Base-by-base conservation (phyloP, 2,888 invertebrate species). In the Fabriciana adippe region DNA sequence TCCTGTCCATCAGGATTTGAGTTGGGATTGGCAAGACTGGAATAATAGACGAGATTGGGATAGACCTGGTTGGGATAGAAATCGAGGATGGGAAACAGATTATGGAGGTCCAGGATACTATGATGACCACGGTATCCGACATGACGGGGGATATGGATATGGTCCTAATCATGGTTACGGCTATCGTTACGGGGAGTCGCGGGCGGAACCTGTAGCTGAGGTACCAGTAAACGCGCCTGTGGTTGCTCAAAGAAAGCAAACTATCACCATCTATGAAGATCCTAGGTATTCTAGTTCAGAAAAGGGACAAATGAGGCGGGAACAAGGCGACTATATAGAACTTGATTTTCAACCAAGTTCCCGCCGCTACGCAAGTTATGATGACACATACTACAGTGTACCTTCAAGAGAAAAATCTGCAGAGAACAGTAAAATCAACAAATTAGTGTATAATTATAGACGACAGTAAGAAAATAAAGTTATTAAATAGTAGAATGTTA, bases 251-350 rank as follows among this genome's bases (percentile, higher is more conserved):
- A 84, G 92, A 53, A 89, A 91, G 71, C 92, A 93, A 75, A 93
- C 93, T 15, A 93, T 93, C 67, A 93, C 93, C 4, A 93, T 93
- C 66, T 93, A 93, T 67, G 93, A 93, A 78, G 93, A 93, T 75
- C 93, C 93, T 8, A 83, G 93, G 71, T 91, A 93, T 71, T 81
- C 85, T 55, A 90, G 89, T 0, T 87, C 86, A 47, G 86, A 88
- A 72, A 85, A 85, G 57, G 90, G 89, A 0, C 85, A 89, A 71
- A 74, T 89, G 53, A 83, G 87, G 66, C 81, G 84, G 63, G 88
- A 90, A 68, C 87, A 89, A 72, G 93, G 91, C 0, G 90, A 91
- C 75, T 86, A 86, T 66, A 79, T 93, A 8, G 87, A 92, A 73
- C 75, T 93, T 31, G 92, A 93, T 65, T 89, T 81, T 68, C 89